Base-by-base conservation (phyloP, 2,797 vertebrate genomes). In the Nothura maculosa region DNA sequence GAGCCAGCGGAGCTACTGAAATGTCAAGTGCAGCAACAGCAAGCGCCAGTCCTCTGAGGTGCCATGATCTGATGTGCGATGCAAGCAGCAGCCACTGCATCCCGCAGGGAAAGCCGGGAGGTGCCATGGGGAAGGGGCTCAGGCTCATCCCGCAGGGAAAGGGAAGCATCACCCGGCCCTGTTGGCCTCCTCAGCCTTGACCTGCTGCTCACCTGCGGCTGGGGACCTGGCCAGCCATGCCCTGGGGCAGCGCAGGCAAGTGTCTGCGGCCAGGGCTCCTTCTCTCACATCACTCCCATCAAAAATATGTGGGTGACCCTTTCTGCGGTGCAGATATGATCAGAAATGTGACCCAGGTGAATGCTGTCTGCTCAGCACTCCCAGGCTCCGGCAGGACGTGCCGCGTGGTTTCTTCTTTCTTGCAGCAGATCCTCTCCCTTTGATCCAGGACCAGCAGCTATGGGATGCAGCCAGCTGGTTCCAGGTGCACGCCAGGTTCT, bases 281-380 rank as follows among this genome's bases (percentile, higher is more conserved):
- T 32, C 10, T 1, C 17, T 89, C 94, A 92, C 85, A 89, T n/a
- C 66, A 54, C 9, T 78, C 40, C 36, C 43, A 66, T 0, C 36
- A 5, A 5, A 38, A 57, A 32, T 22, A 16, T 15, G 22, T 48
- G 12, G 47, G 22, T 24, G 73, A 85, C 58, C 92, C 81, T 69
- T 74, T 50, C 70, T 87, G 79, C 87, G 85, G 70, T 91, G 76
- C 78, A 94, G 86, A 96, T 91, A 95, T 43, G 50, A 94, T 94
- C 93, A 92, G 94, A 94, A 95, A 96, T 67, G 78, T 5, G 92
- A 96, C 87, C 92, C 60, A 28, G 48, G 84, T 94, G 92, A 93
- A 81, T 61, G 85, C 82, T 95, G 84, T 79, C 87, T 94, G 89
- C 85, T 91, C 81, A 74, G 67, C 69, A 61, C 90, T 84, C 92